These are phyloP conservation scores for Sebastes itinus DNA, from an alignment of 2,797 vertebrate genomes.

Conservation along the genomic window DNA sequence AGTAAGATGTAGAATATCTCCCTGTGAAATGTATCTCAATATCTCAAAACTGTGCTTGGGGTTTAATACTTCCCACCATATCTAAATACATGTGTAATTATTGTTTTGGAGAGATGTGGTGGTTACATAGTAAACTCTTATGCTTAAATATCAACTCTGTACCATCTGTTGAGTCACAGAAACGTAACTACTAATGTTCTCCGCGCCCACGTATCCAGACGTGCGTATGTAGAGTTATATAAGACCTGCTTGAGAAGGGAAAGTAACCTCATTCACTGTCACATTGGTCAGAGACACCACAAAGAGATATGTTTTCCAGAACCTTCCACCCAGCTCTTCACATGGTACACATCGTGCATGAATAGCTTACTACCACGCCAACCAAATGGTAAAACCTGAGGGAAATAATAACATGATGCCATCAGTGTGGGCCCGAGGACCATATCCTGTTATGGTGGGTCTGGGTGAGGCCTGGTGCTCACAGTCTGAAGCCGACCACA, in stretches of 20 bases:
- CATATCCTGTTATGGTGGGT: constrained; percentile 81
- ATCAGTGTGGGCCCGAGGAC: constrained; percentile 55
- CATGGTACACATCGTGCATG: constrained; percentile 34
- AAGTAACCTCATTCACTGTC: constrained; percentile 57
- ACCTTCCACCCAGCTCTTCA: constrained; percentile 28
- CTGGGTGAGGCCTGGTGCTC: constrained; percentile 64
- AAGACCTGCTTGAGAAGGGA: constrained; percentile 55
- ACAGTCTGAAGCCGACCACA: constrained; percentile 68
- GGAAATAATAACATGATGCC: constrained; percentile 68
- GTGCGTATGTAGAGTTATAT: constrained; percentile 66
- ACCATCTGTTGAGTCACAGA: constrained; percentile 68
- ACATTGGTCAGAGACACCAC: constrained; percentile 58
- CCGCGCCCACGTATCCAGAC: constrained; percentile 55
- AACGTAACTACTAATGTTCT: constrained; percentile 71
- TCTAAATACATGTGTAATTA: constrained; percentile 6
- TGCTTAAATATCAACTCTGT: constrained; percentile 30
- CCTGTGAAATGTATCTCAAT: neutral
- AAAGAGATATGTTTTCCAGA: constrained; percentile 69
- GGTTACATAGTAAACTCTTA: constrained; percentile 37
- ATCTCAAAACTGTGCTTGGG: neutral
- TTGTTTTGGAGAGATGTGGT: constrained; percentile 39
- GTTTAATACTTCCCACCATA: neutral
- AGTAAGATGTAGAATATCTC: neutral
- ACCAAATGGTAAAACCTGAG: constrained; percentile 58
- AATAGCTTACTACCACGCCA: constrained; percentile 33